phyloP scores from a whole-genome alignment of 1,140 invertebrate genomes.

The Daktulosphaira vitifoliae region DNA sequence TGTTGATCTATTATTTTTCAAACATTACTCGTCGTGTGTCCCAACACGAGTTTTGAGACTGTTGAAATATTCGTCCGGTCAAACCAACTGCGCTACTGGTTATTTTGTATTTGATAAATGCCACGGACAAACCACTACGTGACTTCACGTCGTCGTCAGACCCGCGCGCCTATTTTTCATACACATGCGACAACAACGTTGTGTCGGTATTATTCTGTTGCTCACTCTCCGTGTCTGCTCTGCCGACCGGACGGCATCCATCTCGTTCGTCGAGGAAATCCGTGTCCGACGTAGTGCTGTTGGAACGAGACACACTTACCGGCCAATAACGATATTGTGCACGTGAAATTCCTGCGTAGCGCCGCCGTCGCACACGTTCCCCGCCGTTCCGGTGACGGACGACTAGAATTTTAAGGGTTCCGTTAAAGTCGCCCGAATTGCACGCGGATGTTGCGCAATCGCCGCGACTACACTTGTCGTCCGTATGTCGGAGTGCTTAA shows the following conservation, averaged over 20 bases:
- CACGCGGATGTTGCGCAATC: too few relatives aligned
- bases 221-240: not conserved
- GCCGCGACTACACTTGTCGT: too few relatives aligned
- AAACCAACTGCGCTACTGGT: conserved; percentile 5
- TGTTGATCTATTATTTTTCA: too few relatives aligned
- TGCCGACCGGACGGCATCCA: conserved; percentile 2
- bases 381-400: not conserved
- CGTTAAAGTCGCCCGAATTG: too few relatives aligned
- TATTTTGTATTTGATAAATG: conserved; percentile 31
- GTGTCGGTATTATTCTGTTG: too few relatives aligned
- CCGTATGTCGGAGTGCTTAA: too few relatives aligned
- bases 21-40: too few relatives aligned
- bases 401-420: conserved; percentile 5
- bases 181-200: not conserved
- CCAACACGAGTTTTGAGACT: too few relatives aligned
- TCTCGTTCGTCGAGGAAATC: not conserved
- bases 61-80: too few relatives aligned
- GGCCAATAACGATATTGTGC: not conserved
- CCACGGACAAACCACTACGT: conserved; percentile 10
- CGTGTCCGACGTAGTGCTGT: not conserved
- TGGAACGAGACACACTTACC: not conserved
- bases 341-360: conserved; percentile 10
- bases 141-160: conserved; percentile 5
- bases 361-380: conserved; percentile 2
- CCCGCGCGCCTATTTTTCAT: not conserved